These are phyloP conservation scores for Sinocyclocheilus grahami DNA, from an alignment of 2,113 vertebrate species.

Conservation along the genomic window DNA sequence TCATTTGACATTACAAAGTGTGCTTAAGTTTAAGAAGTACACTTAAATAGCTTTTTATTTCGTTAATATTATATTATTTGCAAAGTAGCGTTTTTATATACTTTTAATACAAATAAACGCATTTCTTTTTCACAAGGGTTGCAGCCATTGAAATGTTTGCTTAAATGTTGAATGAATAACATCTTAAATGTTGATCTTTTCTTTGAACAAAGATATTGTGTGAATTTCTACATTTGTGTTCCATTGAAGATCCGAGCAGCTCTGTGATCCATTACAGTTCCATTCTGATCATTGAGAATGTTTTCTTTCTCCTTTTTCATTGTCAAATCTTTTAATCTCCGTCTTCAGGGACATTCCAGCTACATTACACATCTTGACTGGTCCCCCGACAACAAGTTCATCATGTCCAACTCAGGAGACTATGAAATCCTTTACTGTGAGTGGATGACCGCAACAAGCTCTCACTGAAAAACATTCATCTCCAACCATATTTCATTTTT, in stretches of 20 bases:
- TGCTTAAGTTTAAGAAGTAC: too few species aligned
- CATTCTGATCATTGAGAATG: not conserved
- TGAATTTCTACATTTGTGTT: not conserved
- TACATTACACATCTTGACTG: constrained; percentile 99
- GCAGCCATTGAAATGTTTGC: too few species aligned
- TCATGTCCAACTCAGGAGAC: constrained; percentile 99
- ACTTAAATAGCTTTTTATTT: too few species aligned
- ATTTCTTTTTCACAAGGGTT: too few species aligned
- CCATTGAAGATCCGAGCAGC: not conserved
- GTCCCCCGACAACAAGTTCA: constrained; percentile 96
- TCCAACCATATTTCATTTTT: not conserved
- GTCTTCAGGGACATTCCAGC: constrained; percentile 95
- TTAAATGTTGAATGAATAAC: too few species aligned
- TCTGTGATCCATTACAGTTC: not conserved
- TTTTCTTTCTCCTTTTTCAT: too few species aligned
- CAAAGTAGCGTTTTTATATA: too few species aligned
- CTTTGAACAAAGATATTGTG: too few species aligned
- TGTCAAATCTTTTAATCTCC: constrained; percentile 35
- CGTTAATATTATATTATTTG: too few species aligned
- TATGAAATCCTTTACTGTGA: constrained; percentile 99
- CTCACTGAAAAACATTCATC: not conserved
- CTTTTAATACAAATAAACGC: too few species aligned
- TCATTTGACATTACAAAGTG: too few species aligned
- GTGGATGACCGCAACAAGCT: constrained; percentile 63
- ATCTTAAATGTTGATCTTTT: too few species aligned